Conservation (phyloP, 2,888 invertebrate species). For the Drosophila quasianomalipes region DNA sequence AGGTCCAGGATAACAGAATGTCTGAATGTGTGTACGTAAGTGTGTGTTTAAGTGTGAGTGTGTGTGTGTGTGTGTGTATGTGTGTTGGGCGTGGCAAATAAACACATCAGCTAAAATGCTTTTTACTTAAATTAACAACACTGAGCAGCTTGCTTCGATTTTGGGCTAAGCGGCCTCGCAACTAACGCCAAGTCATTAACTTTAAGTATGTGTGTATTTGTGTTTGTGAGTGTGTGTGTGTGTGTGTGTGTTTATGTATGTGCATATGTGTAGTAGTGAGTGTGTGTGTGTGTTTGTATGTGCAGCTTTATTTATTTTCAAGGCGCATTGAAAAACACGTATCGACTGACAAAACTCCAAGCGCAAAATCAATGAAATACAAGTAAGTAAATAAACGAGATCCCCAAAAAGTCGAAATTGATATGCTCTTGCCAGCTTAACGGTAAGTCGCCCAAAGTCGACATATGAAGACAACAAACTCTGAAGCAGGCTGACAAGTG, state of each 20-base stretch:
- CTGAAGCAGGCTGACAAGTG: conserved; percentile 1
- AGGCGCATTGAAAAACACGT: conserved; percentile 26
- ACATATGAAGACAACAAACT: neutral
- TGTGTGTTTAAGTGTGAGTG: conserved; percentile 21
- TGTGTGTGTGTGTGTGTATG: conserved; percentile 18
- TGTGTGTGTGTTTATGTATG: conserved; percentile 1
- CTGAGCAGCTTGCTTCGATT: conserved; percentile 67
- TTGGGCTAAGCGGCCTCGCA: conserved; percentile 44
- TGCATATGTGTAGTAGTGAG: neutral
- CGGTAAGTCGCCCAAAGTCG: conserved; percentile 8
- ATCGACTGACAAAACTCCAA: conserved; percentile 37
- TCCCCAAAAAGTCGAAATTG: conserved; percentile 41
- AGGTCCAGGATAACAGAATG: conserved; percentile 31
- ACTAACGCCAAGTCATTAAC: conserved; percentile 71
- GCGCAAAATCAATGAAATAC: conserved; percentile 60
- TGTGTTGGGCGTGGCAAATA: conserved; percentile 75
- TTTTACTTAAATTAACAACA: conserved; percentile 80
- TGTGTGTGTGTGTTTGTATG: conserved; percentile 7
- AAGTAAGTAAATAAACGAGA: conserved; percentile 43
- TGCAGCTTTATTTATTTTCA: conserved; percentile 27
- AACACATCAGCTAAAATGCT: conserved; percentile 80
- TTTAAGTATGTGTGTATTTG: conserved; percentile 37
- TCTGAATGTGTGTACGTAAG: conserved; percentile 11
- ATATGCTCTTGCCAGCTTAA: conserved; percentile 51
- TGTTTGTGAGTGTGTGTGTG: conserved; percentile 7